A percentile compares a stretch with the other conserved stretches of the same genome.
phyloP scores from a whole-genome alignment of 2,113 vertebrate genomes.

The Forbesichthys papilliferus region DNA sequence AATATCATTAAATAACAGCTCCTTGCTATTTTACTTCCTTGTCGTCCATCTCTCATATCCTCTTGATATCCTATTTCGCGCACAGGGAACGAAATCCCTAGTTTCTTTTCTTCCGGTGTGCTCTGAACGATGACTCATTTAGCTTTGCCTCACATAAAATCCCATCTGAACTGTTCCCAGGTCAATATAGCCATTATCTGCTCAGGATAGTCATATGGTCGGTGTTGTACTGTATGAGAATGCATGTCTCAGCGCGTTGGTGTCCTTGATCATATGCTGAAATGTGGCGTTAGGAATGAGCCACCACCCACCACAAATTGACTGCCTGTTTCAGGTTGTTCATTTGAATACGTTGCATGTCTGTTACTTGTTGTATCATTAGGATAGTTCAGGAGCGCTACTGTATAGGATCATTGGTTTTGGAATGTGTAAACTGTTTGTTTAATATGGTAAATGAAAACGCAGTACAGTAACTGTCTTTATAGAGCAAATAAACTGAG shows the following conservation, averaged over 20 bases:
- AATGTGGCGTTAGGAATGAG: conserved; percentile 29
- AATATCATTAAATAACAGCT: too few relatives aligned
- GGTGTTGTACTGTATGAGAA: conserved; percentile 29
- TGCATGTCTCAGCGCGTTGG: conserved; percentile 42
- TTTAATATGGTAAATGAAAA: conserved; percentile 4
- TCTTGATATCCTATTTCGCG: too few relatives aligned
- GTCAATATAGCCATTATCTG: conserved; percentile 31
- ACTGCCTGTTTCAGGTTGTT: too few relatives aligned
- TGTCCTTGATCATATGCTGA: conserved; percentile 40
- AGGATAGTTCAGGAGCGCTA: neutral
- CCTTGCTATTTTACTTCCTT: too few relatives aligned
- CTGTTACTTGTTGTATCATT: neutral
- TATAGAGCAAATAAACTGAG: conserved; percentile 61
- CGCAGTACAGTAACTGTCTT: conserved; percentile 54
- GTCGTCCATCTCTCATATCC: too few relatives aligned
- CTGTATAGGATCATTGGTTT: neutral
- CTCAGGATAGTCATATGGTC: conserved; percentile 37
- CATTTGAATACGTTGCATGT: neutral
- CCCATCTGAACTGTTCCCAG: conserved; percentile 22
- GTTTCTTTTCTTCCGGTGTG: conserved; percentile 9
- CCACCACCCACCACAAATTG: neutral
- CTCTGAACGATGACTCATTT: conserved; percentile 20
- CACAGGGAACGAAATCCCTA: too few relatives aligned
- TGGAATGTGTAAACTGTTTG: conserved; percentile 15
- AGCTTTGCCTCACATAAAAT: neutral